Conservation (phyloP, 2,888 invertebrate species). For the Strigamia maritima region DNA sequence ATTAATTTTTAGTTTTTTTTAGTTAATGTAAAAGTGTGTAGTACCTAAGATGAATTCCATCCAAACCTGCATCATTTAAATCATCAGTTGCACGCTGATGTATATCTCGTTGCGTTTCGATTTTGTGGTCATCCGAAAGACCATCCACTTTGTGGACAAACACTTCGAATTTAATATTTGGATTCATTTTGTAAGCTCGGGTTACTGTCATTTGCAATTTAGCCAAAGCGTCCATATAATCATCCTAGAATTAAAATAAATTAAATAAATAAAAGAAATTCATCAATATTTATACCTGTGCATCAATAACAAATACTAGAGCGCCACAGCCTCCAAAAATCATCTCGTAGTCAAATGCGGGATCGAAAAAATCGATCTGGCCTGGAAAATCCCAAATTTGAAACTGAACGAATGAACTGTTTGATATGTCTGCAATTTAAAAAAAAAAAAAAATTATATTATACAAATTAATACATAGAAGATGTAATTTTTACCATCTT, state of each 20-base stretch:
- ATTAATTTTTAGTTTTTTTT: slow-evolving; percentile 2
- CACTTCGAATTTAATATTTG: slow-evolving; percentile 91
- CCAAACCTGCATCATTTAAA: slow-evolving; percentile 75
- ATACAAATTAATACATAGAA: neutral
- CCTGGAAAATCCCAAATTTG: slow-evolving; percentile 99
- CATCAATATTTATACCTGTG: slow-evolving; percentile 61
- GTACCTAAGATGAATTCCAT: slow-evolving; percentile 71
- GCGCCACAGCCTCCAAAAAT: slow-evolving; percentile 98
- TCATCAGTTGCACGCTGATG: slow-evolving; percentile 96
- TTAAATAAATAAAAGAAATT: neutral
- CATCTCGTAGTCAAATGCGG: slow-evolving; percentile 90
- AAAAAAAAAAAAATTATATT: neutral
- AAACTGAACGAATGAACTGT: slow-evolving; percentile 96
- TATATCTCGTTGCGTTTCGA: slow-evolving; percentile 98
- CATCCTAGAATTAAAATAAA: slow-evolving; percentile 64
- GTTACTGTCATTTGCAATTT: slow-evolving; percentile 90
- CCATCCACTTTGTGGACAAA: slow-evolving; percentile 99
- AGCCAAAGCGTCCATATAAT: slow-evolving; percentile 91
- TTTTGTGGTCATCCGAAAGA: slow-evolving; percentile 96
- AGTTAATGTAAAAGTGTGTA: neutral
- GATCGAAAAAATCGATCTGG: slow-evolving; percentile 96
- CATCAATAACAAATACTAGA: slow-evolving; percentile 97
- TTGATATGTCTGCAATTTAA: slow-evolving; percentile 72
- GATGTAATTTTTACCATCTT: slow-evolving; percentile 63
- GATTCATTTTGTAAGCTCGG: slow-evolving; percentile 92